phyloP scores from a whole-genome alignment of 1,140 invertebrate genomes.

The Zaprionus lachaisei region DNA sequence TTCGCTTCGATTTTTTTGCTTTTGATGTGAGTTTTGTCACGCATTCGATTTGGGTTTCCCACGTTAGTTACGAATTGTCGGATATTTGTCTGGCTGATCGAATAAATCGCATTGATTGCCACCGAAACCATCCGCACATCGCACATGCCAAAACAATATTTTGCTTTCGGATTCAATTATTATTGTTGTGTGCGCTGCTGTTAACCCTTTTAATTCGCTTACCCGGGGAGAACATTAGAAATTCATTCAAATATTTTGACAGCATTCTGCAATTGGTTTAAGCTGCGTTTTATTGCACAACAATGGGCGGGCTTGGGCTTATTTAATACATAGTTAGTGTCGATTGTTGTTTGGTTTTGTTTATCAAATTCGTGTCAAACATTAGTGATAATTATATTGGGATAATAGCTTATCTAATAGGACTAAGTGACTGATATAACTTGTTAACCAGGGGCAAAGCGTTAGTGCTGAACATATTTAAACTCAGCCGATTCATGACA shows the following conservation, averaged over 20 bases:
- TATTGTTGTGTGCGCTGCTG: constrained; percentile 4
- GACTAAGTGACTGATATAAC: neutral
- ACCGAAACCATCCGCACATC: constrained; percentile 50
- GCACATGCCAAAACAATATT: constrained; percentile 32
- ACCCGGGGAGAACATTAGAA: constrained; percentile 45
- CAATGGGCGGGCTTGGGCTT: constrained; percentile 23
- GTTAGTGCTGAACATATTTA: neutral
- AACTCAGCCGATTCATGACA: too few species aligned
- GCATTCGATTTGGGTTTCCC: constrained; percentile 39
- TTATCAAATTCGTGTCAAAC: constrained; percentile 36
- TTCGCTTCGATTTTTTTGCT: constrained; percentile 14
- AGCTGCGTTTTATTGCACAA: neutral
- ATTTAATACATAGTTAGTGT: neutral
- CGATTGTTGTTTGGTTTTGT: constrained; percentile 27
- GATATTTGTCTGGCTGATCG: constrained; percentile 44
- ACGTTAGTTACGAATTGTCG: constrained; percentile 37
- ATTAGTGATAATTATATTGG: constrained; percentile 9
- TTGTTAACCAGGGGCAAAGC: neutral
- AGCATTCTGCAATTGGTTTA: constrained; percentile 38
- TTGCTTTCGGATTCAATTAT: constrained; percentile 20
- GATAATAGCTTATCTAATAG: neutral
- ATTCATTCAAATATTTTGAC: constrained; percentile 66
- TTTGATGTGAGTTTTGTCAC: constrained; percentile 46
- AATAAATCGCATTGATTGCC: constrained; percentile 49
- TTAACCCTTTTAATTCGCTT: constrained; percentile 44